Conservation (phyloP, 1,140 invertebrate species). For the Caenorhabditis remanei region DNA sequence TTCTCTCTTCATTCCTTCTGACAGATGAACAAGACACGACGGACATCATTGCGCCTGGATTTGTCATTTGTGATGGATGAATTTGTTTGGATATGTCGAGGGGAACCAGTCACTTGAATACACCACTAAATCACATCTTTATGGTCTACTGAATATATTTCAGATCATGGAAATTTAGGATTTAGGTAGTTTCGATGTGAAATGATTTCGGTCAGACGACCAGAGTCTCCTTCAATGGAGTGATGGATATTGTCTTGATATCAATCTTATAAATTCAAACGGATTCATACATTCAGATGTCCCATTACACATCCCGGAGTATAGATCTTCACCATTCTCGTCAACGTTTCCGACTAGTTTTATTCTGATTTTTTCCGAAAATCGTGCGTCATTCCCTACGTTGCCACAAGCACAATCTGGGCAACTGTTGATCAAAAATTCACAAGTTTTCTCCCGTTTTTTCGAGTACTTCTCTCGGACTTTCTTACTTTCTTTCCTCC, state of each 20-base stretch:
- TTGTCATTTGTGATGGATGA: constrained; percentile 49
- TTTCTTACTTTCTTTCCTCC: constrained; percentile 17
- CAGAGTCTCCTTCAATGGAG: too few relatives aligned
- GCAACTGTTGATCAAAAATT: constrained; percentile 25
- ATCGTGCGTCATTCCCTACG: not conserved
- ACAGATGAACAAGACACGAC: constrained; percentile 51
- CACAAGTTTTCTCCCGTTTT: constrained; percentile 7
- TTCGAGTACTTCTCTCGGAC: constrained; percentile 19
- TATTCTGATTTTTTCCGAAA: not conserved
- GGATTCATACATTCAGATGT: too few relatives aligned
- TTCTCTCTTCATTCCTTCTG: constrained; percentile 23
- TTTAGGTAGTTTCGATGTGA: too few relatives aligned
- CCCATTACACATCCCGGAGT: too few relatives aligned
- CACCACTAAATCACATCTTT: not conserved
- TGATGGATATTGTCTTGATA: too few relatives aligned
- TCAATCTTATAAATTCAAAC: too few relatives aligned
- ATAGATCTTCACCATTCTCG: too few relatives aligned
- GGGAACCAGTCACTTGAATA: not conserved
- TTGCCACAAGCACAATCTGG: not conserved
- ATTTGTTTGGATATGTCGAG: constrained; percentile 15
- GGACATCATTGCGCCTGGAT: constrained; percentile 50
- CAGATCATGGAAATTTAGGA: not conserved
- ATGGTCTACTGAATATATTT: constrained; percentile 3
- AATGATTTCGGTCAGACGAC: too few relatives aligned
- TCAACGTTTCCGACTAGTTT: too few relatives aligned